Base-by-base conservation (phyloP, 1,140 invertebrate species). In the Aphaenogaster floridana region DNA sequence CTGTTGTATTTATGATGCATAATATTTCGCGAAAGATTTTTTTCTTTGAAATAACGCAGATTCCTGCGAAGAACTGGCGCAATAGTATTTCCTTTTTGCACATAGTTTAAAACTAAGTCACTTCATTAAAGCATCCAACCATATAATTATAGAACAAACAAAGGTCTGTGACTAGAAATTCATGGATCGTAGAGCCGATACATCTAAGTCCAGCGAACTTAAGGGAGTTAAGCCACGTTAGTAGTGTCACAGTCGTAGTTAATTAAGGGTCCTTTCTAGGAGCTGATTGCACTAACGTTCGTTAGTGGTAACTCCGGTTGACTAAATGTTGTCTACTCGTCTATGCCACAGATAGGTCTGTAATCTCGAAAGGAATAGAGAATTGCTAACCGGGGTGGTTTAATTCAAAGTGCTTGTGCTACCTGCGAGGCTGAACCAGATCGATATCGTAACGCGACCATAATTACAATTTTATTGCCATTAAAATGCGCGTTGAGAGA, bases 301-400 rank as follows among this genome's bases (percentile, higher is more conserved):
- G 69, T 84, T 84, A 84, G 80, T 21, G 28, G 69, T 50, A 50
- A 74, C 69, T 84, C 28, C 39, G 39, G 39, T 83, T 83, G 69
- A 84, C 80, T 84, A 84, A 84, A 84, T 84, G 42, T 84, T 84
- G 80, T 74, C 69, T 76, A 84, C 69, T 71, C 66, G 64, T 71
- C 69, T 84, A 74, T 74, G 80, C 54, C 42, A 74, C 69, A 84
- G 69, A 84, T 84, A 84, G 80, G 42, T 84, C 42, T 68, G 54
- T 63, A 84, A 83, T 83, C 69, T 84, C 13, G 54, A 50, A 84
- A 72, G 80, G 66, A 83, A 59, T 69, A 21, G 66, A 7, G 69
- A 63, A 72, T 74, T 48, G 45, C 69, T 76, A 76, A 76, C 69
- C 17, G n/a, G 42, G 21, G 11, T 80, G 48, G 21, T 28, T 74